phyloP scores from a whole-genome alignment of 1,140 invertebrate genomes.

The Geopemphigus sp. region DNA sequence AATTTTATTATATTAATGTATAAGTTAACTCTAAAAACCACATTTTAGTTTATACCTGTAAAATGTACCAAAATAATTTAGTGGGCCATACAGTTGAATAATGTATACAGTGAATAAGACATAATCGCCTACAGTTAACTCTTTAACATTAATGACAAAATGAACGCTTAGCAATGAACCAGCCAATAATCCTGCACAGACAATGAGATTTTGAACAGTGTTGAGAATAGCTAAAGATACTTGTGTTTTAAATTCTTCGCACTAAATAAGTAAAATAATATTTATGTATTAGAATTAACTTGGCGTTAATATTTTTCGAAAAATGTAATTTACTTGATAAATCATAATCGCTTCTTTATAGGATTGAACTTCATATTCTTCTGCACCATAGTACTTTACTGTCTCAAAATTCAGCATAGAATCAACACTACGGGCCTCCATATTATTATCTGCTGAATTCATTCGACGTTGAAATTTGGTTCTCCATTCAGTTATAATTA shows the following conservation, averaged over 20 bases:
- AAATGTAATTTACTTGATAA: slow-evolving; percentile 67
- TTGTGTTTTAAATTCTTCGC: slow-evolving; percentile 82
- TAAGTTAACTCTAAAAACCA: neutral
- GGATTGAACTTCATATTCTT: slow-evolving; percentile 81
- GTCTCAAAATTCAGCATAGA: slow-evolving; percentile 98
- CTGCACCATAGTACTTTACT: slow-evolving; percentile 95
- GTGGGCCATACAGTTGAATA: slow-evolving; percentile 90
- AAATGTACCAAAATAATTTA: slow-evolving; percentile 98
- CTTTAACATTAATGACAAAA: slow-evolving; percentile 67
- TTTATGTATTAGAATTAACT: slow-evolving; percentile 18
- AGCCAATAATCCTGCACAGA: slow-evolving; percentile 78
- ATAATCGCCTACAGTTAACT: slow-evolving; percentile 89
- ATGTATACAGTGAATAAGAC: slow-evolving; percentile 92
- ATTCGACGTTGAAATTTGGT: slow-evolving; percentile 89
- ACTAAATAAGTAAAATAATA: slow-evolving; percentile 59
- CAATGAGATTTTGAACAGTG: slow-evolving; percentile 83
- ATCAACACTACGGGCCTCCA: slow-evolving; percentile 87
- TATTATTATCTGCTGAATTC: slow-evolving; percentile 90
- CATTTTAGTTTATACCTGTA: slow-evolving; percentile 70
- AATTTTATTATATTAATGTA: slow-evolving; percentile 7
- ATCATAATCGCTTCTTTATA: slow-evolving; percentile 78
- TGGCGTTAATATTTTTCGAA: neutral
- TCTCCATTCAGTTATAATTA: slow-evolving; percentile 90
- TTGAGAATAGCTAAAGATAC: slow-evolving; percentile 87
- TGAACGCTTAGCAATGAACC: slow-evolving; percentile 87